Conservation (phyloP, 2,797 vertebrate species). For the Gymnothorax javanicus region DNA sequence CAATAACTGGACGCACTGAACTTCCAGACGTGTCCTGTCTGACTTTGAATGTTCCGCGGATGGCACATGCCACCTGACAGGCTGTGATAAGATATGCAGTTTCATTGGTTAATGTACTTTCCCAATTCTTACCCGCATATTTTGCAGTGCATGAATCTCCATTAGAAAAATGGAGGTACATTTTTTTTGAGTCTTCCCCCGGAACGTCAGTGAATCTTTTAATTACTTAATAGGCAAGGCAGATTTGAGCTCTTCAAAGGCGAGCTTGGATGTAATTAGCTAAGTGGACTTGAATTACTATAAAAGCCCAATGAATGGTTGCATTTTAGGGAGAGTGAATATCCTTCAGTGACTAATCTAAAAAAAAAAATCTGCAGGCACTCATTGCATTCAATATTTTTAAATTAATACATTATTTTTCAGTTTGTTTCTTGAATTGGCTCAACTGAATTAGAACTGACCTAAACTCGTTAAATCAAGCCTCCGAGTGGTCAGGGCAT, state of each 20-base stretch:
- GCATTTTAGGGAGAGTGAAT: conserved; percentile 45
- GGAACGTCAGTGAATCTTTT: conserved; percentile 9
- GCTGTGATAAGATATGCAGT: not conserved
- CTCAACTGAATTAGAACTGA: not conserved
- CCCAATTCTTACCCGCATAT: not conserved
- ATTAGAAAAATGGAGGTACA: not conserved
- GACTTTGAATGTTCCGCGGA: not conserved
- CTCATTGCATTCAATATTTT: not conserved
- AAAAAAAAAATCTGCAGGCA: conserved; percentile 28
- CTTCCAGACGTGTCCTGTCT: not conserved
- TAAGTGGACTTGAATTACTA: not conserved
- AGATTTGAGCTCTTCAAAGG: conserved; percentile 24
- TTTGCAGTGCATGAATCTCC: not conserved
- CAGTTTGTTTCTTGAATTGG: not conserved
- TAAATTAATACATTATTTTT: not conserved
- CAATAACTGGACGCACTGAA: not conserved
- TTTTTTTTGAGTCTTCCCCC: conserved; percentile 8
- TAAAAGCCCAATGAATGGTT: conserved; percentile 20
- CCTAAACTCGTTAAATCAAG: too few species aligned
- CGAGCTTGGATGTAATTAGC: conserved; percentile 29
- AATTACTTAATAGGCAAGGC: conserved; percentile 11
- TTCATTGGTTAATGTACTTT: not conserved
- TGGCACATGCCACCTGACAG: not conserved
- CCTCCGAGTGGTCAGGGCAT: too few species aligned
- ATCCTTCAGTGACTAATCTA: conserved; percentile 46